Percentiles rank a stretch among this genome's conserved stretches.
Conservation (phyloP, 2,113 vertebrate species). For the Stegostoma tigrinum region DNA sequence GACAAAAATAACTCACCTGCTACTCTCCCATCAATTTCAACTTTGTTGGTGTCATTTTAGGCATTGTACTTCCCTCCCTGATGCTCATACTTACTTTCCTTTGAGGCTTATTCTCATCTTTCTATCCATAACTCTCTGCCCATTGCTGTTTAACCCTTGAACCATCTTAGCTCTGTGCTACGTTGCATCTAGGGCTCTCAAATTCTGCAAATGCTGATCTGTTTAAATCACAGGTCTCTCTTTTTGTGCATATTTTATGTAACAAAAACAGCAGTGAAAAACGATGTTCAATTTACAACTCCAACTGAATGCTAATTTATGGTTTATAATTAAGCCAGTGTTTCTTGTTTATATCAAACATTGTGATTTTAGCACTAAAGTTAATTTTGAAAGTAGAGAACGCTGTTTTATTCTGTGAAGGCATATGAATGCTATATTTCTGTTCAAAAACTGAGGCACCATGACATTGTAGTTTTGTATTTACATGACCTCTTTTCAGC, state of each 20-base stretch:
- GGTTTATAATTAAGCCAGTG: background rate
- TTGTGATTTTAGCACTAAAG: slow-evolving; percentile 18
- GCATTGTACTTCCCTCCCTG: background rate
- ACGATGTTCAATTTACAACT: background rate
- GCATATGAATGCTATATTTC: background rate
- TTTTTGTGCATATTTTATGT: background rate
- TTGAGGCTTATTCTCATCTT: background rate
- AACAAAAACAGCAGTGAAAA: background rate
- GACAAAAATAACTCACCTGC: background rate
- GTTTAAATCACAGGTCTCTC: background rate
- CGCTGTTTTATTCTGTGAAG: background rate
- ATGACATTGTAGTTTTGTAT: background rate
- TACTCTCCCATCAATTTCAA: background rate
- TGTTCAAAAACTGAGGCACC: background rate
- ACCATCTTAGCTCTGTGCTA: background rate
- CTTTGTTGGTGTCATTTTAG: background rate
- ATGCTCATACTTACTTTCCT: background rate
- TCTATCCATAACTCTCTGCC: background rate
- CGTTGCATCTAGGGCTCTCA: background rate
- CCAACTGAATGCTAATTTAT: background rate
- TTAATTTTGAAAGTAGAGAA: background rate
- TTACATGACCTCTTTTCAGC: background rate
- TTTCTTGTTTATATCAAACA: background rate
- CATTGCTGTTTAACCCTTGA: background rate
- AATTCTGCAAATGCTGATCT: background rate